Evolutionary conservation across 2,113 vertebrate genomes (phyloP).

Genomic region (Ranitomeya variabilis): DNA sequence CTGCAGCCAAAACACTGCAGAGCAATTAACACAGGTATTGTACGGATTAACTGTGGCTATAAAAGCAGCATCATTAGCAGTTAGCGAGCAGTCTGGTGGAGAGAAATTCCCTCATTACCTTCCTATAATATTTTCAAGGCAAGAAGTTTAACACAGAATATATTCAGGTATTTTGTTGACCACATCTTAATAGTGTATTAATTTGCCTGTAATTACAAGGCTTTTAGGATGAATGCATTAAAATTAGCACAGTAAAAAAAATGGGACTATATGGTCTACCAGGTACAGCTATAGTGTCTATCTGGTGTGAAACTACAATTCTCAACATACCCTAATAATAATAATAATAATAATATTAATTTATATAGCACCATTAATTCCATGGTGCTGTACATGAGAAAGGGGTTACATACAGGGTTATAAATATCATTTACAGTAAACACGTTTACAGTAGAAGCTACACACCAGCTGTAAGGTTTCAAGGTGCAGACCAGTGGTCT

Average conservation of each 20-base stretch:
- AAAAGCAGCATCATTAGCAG: conserved; percentile 27
- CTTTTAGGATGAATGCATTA: background rate
- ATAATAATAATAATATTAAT: too few relatives aligned
- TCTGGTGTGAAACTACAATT: background rate
- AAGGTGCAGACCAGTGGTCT: too few relatives aligned
- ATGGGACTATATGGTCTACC: background rate
- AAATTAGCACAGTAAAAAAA: background rate
- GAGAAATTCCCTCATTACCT: conserved; percentile 41
- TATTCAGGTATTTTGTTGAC: conserved; percentile 36
- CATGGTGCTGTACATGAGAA: too few relatives aligned
- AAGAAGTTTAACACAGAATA: conserved; percentile 2
- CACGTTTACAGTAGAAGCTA: too few relatives aligned
- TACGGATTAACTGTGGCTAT: conserved; percentile 52
- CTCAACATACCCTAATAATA: background rate
- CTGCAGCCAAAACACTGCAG: background rate
- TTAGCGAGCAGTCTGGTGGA: conserved; percentile 19
- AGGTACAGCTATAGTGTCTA: background rate
- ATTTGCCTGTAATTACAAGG: conserved; percentile 36
- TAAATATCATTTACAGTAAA: too few relatives aligned
- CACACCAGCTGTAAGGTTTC: too few relatives aligned
- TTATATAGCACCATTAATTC: too few relatives aligned
- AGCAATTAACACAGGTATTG: conserved; percentile 53
- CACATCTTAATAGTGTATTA: conserved; percentile 16
- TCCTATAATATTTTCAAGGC: conserved; percentile 21
- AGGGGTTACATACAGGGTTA: too few relatives aligned